Conservation (phyloP, 2,113 vertebrate species). For the Azemiops feae region DNA sequence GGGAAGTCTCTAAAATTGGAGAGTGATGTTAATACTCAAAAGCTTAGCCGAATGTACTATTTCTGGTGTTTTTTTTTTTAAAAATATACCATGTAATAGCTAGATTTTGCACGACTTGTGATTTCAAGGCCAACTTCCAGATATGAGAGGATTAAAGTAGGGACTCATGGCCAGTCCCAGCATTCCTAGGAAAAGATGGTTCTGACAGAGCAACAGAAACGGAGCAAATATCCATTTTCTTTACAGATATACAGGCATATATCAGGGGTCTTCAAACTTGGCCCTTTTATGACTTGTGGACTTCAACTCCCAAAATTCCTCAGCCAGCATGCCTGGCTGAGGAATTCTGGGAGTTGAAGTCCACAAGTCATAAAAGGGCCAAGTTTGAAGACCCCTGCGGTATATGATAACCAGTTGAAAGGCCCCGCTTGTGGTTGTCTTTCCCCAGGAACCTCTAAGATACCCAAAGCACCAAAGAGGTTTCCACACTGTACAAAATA, state of each 20-base stretch:
- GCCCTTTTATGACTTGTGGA: no score
- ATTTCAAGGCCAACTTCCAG: not conserved
- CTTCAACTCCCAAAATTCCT: no score
- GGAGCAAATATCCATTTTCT: not conserved
- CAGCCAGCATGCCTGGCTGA: no score
- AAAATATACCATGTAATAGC: not conserved
- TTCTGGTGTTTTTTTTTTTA: not conserved
- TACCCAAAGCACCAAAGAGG: not conserved
- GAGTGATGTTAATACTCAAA: not conserved
- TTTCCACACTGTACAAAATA: not conserved
- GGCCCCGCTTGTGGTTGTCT: not conserved
- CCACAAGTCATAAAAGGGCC: no score
- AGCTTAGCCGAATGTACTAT: not conserved
- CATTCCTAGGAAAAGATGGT: not conserved
- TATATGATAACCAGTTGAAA: not conserved
- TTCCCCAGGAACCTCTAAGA: not conserved
- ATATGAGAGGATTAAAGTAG: not conserved
- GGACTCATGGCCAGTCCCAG: not conserved
- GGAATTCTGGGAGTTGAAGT: no score
- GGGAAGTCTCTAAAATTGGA: not conserved
- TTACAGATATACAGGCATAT: not conserved
- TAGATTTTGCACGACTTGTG: not conserved
- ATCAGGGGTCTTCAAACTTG: no score
- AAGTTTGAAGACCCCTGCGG: no score
- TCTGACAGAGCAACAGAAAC: not conserved